phyloP scores from a whole-genome alignment of 1,140 invertebrate genomes.

The Battus philenor region DNA sequence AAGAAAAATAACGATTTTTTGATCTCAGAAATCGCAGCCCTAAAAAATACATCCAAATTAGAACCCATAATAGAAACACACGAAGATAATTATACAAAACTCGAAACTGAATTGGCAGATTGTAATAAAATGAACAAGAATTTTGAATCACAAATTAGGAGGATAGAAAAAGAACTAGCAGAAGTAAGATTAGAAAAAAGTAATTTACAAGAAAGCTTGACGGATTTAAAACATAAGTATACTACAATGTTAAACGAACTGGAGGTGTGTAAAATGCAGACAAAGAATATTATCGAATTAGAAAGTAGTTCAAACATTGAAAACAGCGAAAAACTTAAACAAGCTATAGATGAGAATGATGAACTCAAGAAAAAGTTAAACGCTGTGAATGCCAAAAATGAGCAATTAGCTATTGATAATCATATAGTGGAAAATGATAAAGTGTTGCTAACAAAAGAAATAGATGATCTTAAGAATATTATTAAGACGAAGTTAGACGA shows the following conservation, averaged over 20 bases:
- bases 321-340: conserved; percentile 51
- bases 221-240: conserved; percentile 65
- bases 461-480: conserved; percentile 52
- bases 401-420: conserved; percentile 63
- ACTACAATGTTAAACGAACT: conserved; percentile 68
- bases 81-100: conserved; percentile 78
- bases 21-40: conserved; percentile 78
- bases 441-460: conserved; percentile 58
- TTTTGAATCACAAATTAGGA: conserved; percentile 70
- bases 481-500: conserved; percentile 31
- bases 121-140: conserved; percentile 68
- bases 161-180: conserved; percentile 56
- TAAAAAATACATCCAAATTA: conserved; percentile 78
- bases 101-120: conserved; percentile 79
- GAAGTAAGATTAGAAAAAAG: conserved; percentile 65
- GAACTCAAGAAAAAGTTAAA: conserved; percentile 54
- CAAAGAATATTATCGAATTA: conserved; percentile 49
- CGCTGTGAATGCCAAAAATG: conserved; percentile 54
- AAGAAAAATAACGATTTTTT: conserved; percentile 82
- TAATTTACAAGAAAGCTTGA: conserved; percentile 53
- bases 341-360: conserved; percentile 51
- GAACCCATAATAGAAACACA: conserved; percentile 82
- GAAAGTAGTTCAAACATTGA: conserved; percentile 38
- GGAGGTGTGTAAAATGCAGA: conserved; percentile 52
- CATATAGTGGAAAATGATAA: conserved; percentile 72